Percentiles rank a stretch among this genome's conserved stretches.
Evolutionary conservation across 1,140 invertebrate genomes (phyloP).

Genomic region (Coelopa frigida): DNA sequence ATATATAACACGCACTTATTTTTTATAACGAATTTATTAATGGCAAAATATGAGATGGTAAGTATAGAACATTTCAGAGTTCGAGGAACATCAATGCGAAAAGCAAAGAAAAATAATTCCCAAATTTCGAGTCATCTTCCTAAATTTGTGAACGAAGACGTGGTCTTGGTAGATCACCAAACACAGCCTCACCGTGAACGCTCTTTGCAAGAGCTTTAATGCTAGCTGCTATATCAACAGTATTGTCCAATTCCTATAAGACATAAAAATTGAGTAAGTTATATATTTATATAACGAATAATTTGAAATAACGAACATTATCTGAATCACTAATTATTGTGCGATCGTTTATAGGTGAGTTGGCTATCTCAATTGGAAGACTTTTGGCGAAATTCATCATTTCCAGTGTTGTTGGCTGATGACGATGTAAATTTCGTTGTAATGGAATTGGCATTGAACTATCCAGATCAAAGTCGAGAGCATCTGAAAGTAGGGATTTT

Average conservation of each 20-base stretch:
- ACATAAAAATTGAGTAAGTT: neutral
- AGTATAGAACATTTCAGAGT: neutral
- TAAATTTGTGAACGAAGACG: slow-evolving; percentile 74
- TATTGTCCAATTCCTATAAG: slow-evolving; percentile 35
- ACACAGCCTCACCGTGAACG: slow-evolving; percentile 74
- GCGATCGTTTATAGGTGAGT: slow-evolving; percentile 20
- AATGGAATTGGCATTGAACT: slow-evolving; percentile 33
- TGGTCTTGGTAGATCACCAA: slow-evolving; percentile 74
- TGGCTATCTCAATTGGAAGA: slow-evolving; percentile 39
- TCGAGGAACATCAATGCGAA: neutral
- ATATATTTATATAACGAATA: neutral
- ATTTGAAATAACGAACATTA: neutral
- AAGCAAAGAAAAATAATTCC: slow-evolving; percentile 2
- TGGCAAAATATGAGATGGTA: slow-evolving; percentile 3
- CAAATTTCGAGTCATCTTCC: slow-evolving; percentile 15
- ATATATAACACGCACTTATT: slow-evolving; percentile 2
- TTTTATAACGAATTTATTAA: slow-evolving; percentile 1
- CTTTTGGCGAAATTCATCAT: slow-evolving; percentile 32
- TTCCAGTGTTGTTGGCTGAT: slow-evolving; percentile 17
- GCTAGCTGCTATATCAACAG: slow-evolving; percentile 71
- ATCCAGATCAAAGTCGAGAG: slow-evolving; percentile 34
- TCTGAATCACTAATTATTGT: neutral
- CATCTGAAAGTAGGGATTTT: slow-evolving; percentile 23
- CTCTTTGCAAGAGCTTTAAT: slow-evolving; percentile 80
- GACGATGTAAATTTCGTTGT: too few species aligned